Evolutionary conservation across 2,797 vertebrate genomes (phyloP), one percentile per base, ranked within the genome.

Genomic region (Sus cebifrons): DNA sequence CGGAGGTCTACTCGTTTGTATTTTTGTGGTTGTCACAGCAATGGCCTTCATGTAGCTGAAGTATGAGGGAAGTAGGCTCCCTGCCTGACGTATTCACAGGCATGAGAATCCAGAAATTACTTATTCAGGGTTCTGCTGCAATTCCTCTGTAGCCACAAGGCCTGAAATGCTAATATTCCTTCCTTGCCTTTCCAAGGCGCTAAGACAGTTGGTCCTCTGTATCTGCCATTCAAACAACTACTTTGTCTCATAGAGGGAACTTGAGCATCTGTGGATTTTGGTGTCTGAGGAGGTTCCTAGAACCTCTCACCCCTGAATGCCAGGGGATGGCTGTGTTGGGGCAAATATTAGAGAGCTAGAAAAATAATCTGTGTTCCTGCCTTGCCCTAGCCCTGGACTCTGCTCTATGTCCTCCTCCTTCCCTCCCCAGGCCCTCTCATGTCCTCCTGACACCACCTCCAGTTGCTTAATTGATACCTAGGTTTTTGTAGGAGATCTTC

Each of bases 401-500:
- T 74, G 6, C 5, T 4, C 11, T 25, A 9, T 6, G 20, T 44
- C 25, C 25, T 7, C 29, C 68, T 6, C 56, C 25, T 15, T 16
- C 32, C 21, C 54, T 23, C 10, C 6, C 17, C 5, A 25, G 70
- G 14, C 58, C 17, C 20, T 64, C 65, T 58, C 49, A 1, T 3
- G 4, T 79, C 20, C 10, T 62, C 29, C 62, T 52, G 62, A n/a
- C 5, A 49, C 27, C 13, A 25, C 20, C 74, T 62, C 36, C 4
- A 8, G 3, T 18, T 62, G n/a, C 67, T 90, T 85, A 27, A 77
- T 62, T 89, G 79, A 68, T 79, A 58, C 44, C 67, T 20, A 56
- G 78, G 77, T 15, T 89, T 81, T 71, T 52, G 67, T 32, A 71
- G 32, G 40, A 58, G 77, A 71, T 92, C 93, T 44, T 78, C 70